phyloP scores from a whole-genome alignment of 2,888 invertebrate species.

The Cephus sareptanus region DNA sequence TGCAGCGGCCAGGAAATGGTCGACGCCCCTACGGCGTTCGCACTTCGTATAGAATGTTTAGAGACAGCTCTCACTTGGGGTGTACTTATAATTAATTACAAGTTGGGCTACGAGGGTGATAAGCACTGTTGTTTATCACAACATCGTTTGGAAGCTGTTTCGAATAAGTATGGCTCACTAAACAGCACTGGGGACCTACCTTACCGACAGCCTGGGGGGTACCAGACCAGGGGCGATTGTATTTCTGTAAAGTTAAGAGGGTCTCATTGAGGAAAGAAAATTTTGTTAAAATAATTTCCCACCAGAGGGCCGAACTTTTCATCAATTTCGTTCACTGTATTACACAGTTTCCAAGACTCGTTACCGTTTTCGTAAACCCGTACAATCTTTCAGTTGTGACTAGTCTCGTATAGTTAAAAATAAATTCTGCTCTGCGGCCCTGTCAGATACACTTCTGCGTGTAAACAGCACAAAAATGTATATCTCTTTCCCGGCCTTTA shows the following conservation, averaged over 20 bases:
- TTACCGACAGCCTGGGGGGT: not conserved
- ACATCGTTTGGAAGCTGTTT: constrained; percentile 1
- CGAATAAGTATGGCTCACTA: not conserved
- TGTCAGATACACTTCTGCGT: too few species aligned
- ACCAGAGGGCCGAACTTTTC: not conserved
- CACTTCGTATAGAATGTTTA: not conserved
- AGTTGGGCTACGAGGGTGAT: not conserved
- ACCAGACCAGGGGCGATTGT: too few species aligned
- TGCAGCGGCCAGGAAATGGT: not conserved
- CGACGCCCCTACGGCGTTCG: not conserved
- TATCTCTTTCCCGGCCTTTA: not conserved
- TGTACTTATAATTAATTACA: not conserved
- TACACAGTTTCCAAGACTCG: not conserved
- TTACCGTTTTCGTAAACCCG: not conserved
- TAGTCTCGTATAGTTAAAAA: not conserved
- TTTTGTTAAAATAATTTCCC: not conserved
- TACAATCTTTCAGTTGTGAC: not conserved
- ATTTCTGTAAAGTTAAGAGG: not conserved
- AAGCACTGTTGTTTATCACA: not conserved
- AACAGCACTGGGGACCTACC: not conserved
- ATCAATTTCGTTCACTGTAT: not conserved
- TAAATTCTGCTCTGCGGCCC: not conserved
- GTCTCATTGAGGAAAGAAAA: not conserved
- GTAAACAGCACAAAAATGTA: not conserved
- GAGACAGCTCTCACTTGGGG: not conserved